Conservation (phyloP, 2,113 vertebrate species). For the Poeciliopsis retropinna region DNA sequence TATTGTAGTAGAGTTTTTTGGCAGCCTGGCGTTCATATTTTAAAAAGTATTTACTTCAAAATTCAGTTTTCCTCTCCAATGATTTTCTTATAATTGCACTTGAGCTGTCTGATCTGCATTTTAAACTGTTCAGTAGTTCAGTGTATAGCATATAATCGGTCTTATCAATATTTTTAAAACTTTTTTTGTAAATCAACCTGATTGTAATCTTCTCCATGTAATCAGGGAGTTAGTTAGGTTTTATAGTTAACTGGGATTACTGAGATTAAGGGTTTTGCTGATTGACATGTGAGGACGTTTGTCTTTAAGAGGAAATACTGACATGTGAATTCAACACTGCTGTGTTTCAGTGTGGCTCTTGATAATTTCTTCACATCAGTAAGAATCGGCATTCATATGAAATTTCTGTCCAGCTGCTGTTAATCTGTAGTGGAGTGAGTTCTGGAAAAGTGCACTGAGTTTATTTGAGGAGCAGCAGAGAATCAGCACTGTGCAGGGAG, state of each 20-base stretch:
- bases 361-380: conserved; percentile 9
- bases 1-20: neutral
- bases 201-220: neutral
- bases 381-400: conserved; percentile 26
- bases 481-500: conserved; percentile 40
- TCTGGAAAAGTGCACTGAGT: conserved; percentile 65
- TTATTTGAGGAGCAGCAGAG: conserved; percentile 46
- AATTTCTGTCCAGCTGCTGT: conserved; percentile 18
- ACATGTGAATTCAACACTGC: conserved; percentile 3
- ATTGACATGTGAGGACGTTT: conserved; percentile 28
- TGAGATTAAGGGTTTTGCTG: conserved; percentile 6
- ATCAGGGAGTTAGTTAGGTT: neutral
- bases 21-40: neutral
- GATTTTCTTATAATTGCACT: neutral
- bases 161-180: neutral
- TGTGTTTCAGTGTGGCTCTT: conserved; percentile 13
- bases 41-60: neutral
- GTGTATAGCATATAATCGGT: neutral
- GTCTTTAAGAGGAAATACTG: conserved; percentile 21
- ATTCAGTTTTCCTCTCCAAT: neutral
- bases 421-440: conserved; percentile 37
- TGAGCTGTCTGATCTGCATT: no score
- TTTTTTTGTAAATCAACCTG: neutral
- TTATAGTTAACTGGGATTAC: neutral
- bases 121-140: neutral